Evolutionary conservation across 2,888 invertebrate species (phyloP).

Genomic region (Drosophila limbata): DNA sequence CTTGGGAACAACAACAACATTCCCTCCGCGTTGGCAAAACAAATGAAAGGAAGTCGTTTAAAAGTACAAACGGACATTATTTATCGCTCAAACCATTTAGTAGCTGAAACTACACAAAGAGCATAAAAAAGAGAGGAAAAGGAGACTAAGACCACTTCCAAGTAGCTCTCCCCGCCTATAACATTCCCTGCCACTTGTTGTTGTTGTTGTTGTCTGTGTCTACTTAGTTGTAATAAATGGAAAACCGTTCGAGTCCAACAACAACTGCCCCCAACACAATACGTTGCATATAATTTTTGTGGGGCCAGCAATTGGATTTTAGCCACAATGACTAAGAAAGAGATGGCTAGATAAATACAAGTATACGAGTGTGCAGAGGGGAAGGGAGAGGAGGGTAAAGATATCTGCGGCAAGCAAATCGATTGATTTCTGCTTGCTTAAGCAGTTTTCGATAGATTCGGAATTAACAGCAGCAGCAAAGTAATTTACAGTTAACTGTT

Average conservation of each 20-base stretch:
- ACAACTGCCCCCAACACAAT: conserved; percentile 51
- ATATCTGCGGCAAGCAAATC: conserved; percentile 50
- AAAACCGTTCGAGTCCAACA: conserved; percentile 50
- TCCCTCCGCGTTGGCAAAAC: conserved; percentile 55
- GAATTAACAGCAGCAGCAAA: conserved; percentile 33
- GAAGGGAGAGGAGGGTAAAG: neutral
- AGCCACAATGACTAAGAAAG: conserved; percentile 59
- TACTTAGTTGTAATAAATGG: conserved; percentile 77
- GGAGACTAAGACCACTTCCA: conserved; percentile 28
- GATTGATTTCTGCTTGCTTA: conserved; percentile 77
- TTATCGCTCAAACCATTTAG: conserved; percentile 84
- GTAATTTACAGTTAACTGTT: conserved; percentile 67
- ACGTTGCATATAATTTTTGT: conserved; percentile 67
- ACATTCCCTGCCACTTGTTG: conserved; percentile 47
- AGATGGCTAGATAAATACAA: neutral
- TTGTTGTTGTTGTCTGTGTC: conserved; percentile 64
- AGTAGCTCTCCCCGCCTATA: conserved; percentile 12
- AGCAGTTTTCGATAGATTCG: conserved; percentile 62
- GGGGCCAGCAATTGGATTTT: conserved; percentile 64
- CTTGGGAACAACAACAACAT: neutral
- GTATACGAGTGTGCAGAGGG: neutral
- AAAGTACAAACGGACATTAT: conserved; percentile 85
- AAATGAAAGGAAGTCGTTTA: conserved; percentile 85
- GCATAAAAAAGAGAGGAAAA: conserved; percentile 34
- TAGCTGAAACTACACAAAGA: conserved; percentile 67